Percentiles rank a stretch among this genome's conserved stretches.
Conservation (phyloP, 2,797 vertebrate species). For the Echiichthys vipera region DNA sequence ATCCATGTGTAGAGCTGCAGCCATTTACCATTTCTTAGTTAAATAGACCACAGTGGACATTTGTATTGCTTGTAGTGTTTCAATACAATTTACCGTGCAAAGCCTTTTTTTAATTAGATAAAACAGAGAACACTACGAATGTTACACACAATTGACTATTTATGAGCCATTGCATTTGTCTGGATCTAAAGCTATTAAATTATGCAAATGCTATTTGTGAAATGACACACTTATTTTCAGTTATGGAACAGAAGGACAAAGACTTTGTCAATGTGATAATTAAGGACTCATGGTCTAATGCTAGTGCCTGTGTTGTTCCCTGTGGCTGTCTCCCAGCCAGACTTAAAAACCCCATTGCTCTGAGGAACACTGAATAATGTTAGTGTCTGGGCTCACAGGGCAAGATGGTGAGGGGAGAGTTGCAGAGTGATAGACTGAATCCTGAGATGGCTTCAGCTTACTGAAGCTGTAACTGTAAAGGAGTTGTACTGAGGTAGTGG, state of each 20-base stretch:
- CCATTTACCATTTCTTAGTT: neutral
- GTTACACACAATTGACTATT: neutral
- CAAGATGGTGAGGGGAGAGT: neutral
- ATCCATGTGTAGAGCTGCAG: constrained; percentile 4
- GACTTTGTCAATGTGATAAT: constrained; percentile 31
- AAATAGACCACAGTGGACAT: neutral
- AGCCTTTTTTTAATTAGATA: no score
- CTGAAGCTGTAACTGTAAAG: constrained; percentile 37
- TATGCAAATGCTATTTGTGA: neutral
- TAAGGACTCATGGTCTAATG: constrained; percentile 23
- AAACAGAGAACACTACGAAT: no score
- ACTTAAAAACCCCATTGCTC: constrained; percentile 15
- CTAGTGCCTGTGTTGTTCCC: neutral
- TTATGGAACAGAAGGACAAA: neutral
- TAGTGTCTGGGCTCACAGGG: constrained; percentile 32
- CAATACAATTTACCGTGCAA: neutral
- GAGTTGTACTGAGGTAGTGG: constrained; percentile 12
- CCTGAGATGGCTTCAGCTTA: constrained; percentile 24
- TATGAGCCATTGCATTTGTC: neutral
- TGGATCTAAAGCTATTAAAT: neutral
- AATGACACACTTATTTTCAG: neutral
- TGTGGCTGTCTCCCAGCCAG: constrained; percentile 12
- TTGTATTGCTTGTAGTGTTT: neutral
- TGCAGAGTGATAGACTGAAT: constrained; percentile 27
- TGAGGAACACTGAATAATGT: constrained; percentile 42